Evolutionary conservation across 2,888 invertebrate genomes (phyloP).

Genomic region (Acanthosoma haemorrhoidale): DNA sequence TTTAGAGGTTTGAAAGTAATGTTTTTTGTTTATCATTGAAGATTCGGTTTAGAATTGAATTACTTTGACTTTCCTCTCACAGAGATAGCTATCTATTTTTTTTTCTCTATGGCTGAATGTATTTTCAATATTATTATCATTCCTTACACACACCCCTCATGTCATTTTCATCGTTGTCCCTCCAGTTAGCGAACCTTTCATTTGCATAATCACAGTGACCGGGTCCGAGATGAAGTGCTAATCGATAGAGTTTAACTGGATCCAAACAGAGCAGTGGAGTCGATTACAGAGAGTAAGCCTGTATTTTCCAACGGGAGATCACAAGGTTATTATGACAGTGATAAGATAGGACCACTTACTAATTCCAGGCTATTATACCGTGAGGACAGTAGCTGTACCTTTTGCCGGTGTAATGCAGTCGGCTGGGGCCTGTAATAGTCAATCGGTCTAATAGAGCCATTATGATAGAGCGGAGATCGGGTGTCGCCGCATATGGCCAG

Average conservation of each 20-base stretch:
- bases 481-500: conserved; percentile 36
- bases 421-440: conserved; percentile 33
- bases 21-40: too few relatives aligned
- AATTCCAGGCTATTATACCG: too few relatives aligned
- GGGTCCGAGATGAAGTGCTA: background rate
- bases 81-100: too few relatives aligned
- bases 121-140: too few relatives aligned
- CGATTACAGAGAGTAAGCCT: background rate
- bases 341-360: conserved; percentile 10
- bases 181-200: background rate
- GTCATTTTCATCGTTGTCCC: too few relatives aligned
- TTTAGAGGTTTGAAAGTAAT: too few relatives aligned
- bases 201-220: background rate
- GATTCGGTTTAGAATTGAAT: too few relatives aligned
- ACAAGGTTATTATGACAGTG: background rate
- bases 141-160: too few relatives aligned
- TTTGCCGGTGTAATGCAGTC: conserved; percentile 31
- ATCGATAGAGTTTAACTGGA: background rate
- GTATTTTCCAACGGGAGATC: conserved; percentile 2
- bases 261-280: too few relatives aligned
- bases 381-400: conserved; percentile 15
- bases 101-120: too few relatives aligned
- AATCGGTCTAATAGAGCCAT: conserved; percentile 35
- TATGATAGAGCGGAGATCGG: conserved; percentile 34
- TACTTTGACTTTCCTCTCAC: too few relatives aligned